These are phyloP conservation scores for Dugesia japonica DNA, from an alignment of 2,888 invertebrate genomes.

Conservation along the genomic window DNA sequence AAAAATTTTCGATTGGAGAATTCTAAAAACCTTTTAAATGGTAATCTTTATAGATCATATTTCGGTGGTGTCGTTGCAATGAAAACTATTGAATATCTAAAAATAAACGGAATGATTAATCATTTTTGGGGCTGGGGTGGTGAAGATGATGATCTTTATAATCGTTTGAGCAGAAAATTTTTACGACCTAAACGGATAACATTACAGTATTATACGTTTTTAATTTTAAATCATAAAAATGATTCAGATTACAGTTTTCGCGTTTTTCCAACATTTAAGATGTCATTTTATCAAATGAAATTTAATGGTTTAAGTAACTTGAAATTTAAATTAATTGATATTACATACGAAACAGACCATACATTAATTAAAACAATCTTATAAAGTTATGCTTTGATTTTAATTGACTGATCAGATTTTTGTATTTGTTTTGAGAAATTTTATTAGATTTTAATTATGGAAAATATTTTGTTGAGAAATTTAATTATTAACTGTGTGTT, in stretches of 20 bases:
- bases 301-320: neutral
- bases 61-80: neutral
- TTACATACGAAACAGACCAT: neutral
- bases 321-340: neutral
- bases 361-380: neutral
- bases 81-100: neutral
- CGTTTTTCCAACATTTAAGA: neutral
- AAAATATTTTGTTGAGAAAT: no score
- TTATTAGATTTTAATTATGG: no score
- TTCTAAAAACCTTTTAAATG: neutral
- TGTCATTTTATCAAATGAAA: neutral
- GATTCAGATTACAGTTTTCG: neutral
- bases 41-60: neutral
- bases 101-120: constrained; percentile 10
- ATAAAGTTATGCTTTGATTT: neutral
- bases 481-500: no score
- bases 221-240: neutral
- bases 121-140: constrained; percentile 23
- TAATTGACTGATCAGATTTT: no score
- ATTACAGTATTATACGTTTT: neutral
- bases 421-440: no score
- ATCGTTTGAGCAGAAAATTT: neutral
- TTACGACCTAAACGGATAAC: neutral
- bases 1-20: neutral
- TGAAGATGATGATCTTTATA: constrained; percentile 22